These are phyloP conservation scores for Miichthys miiuy DNA, from an alignment of 2,797 vertebrate species.

Conservation along the genomic window DNA sequence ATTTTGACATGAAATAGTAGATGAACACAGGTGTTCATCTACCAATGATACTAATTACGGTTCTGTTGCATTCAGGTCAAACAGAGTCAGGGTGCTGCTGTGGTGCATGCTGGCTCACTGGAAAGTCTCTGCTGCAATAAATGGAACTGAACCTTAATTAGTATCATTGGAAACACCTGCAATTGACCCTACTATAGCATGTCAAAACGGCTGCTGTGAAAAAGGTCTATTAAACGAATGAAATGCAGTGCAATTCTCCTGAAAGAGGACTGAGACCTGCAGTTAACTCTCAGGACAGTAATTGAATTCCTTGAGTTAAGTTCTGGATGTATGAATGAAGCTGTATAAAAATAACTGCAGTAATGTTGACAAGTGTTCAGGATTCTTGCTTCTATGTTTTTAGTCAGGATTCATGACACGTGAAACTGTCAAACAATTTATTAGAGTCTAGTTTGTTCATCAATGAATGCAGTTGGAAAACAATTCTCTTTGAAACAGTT, in stretches of 20 bases:
- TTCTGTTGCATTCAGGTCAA: too few relatives aligned
- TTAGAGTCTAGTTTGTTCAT: constrained; percentile 21
- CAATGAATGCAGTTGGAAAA: not conserved
- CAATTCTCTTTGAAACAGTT: not conserved
- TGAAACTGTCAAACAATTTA: constrained; percentile 17
- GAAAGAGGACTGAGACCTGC: not conserved
- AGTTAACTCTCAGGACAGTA: not conserved
- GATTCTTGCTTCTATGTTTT: not conserved
- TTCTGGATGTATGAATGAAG: not conserved
- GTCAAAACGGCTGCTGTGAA: too few relatives aligned
- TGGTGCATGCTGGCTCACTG: too few relatives aligned
- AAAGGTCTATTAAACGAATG: not conserved
- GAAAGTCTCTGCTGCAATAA: too few relatives aligned
- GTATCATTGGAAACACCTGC: too few relatives aligned
- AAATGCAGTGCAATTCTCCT: not conserved
- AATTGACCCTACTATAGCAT: too few relatives aligned
- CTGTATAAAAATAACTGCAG: not conserved
- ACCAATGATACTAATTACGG: too few relatives aligned
- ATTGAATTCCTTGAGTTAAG: not conserved
- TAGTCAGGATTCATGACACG: constrained; percentile 8
- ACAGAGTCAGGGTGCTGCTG: too few relatives aligned
- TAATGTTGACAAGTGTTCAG: not conserved
- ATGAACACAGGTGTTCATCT: too few relatives aligned
- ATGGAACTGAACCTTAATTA: too few relatives aligned
- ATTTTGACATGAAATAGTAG: too few relatives aligned